Evolutionary conservation across 2,888 invertebrate genomes (phyloP), one percentile per base, ranked within the genome.

Genomic region (Orgyia antiqua): DNA sequence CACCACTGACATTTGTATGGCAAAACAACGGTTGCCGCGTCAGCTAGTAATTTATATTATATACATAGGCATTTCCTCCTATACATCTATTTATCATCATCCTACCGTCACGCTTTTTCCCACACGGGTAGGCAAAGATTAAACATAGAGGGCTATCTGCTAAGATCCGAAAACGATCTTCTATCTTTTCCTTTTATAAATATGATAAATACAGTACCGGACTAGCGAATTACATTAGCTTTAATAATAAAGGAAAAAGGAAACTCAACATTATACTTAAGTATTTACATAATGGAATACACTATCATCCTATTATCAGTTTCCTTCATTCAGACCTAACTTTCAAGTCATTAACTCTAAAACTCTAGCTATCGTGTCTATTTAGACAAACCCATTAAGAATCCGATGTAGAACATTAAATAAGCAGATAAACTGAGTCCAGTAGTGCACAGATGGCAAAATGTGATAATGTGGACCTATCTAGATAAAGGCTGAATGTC

Each of bases 401-500:
- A 30, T 38, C 31, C 19, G 24, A 27, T 21, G 31, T 36, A 33
- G 36, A 39, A 46, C 47, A 55, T 63, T 56, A 63, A 65, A 58
- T 58, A 62, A 49, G 56, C 44, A 58, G 62, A 69, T 70, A 68
- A 60, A 42, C 39, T 42, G 24, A 27, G 42, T 42, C 51, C 55
- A 51, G 65, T 64, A 61, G 50, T 41, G 58, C 47, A 50, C 66
- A 59, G 72, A 67, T 70, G 59, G 45, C 56, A 52, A 39, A 53
- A 44, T 36, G 36, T 33, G 68, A 73, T 74, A 69, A 70, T 73
- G 68, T 62, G 44, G 49, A 47, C 62, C 58, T 69, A 74, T 77
- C 74, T 70, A 73, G 70, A 69, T 67, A 59, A 55, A 59, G 56
- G 27, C 35, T 39, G 31, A 58, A 72, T 71, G 69, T 71, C 66